Conservation (phyloP, 2,888 invertebrate genomes). For the Parochlus steinenii region DNA sequence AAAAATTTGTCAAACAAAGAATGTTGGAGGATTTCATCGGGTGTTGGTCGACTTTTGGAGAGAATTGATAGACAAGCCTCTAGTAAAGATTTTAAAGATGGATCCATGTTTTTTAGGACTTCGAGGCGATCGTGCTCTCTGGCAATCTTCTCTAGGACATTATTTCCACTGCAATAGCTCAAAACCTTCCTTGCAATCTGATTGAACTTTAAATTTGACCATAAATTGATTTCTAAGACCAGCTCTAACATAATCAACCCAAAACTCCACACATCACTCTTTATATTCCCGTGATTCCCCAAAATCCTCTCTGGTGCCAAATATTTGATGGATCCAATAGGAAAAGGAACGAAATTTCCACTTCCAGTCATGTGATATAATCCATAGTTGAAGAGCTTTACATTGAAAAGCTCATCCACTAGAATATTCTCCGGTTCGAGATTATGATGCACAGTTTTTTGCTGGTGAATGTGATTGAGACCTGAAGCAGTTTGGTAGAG, state of each 20-base stretch:
- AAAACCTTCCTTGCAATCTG: constrained; percentile 55
- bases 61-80: constrained; percentile 55
- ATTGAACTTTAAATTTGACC: constrained; percentile 57
- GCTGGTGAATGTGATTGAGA: constrained; percentile 51
- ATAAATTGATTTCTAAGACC: constrained; percentile 48
- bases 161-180: constrained; percentile 30
- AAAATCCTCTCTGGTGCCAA: constrained; percentile 68
- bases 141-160: constrained; percentile 52
- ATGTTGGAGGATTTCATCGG: constrained; percentile 39
- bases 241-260: constrained; percentile 81
- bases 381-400: constrained; percentile 88
- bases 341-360: constrained; percentile 69
- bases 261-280: constrained; percentile 85
- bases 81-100: constrained; percentile 40
- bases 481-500: constrained; percentile 58
- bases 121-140: constrained; percentile 59
- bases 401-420: constrained; percentile 48
- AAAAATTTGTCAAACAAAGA: constrained; percentile 34
- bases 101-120: constrained; percentile 21
- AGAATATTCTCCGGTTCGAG: constrained; percentile 71
- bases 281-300: constrained; percentile 45
- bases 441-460: constrained; percentile 61
- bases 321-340: constrained; percentile 63
- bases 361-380: constrained; percentile 66
- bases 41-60: constrained; percentile 42